Conservation (phyloP, 2,797 vertebrate genomes). For the Tympanoctomys barrerae region DNA sequence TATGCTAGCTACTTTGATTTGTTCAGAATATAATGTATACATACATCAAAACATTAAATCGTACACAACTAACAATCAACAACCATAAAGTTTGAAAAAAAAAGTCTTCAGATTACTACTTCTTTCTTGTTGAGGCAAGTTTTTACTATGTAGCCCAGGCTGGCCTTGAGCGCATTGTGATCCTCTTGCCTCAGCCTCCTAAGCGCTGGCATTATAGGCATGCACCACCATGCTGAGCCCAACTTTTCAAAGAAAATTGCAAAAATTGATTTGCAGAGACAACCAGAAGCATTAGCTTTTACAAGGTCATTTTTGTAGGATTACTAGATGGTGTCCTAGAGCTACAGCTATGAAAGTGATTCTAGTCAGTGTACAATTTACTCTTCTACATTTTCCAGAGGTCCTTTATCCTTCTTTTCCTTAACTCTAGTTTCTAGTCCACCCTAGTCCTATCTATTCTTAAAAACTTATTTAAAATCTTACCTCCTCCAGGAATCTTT, state of each 20-base stretch:
- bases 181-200: not conserved
- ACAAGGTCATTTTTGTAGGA: not conserved
- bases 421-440: not conserved
- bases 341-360: not conserved
- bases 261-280: not conserved
- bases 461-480: conserved; percentile 46
- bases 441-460: not conserved
- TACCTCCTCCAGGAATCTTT: not conserved
- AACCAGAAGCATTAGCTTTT: not conserved
- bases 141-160: not conserved
- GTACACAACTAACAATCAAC: not conserved
- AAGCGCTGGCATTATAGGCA: not conserved
- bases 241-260: not conserved
- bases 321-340: not conserved
- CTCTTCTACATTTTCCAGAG: not conserved
- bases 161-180: no score
- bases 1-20: not conserved
- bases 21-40: not conserved
- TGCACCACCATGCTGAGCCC: not conserved
- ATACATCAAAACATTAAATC: not conserved
- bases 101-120: not conserved
- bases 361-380: not conserved
- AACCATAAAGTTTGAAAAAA: not conserved
- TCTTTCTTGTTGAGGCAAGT: not conserved
- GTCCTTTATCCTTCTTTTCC: not conserved